Evolutionary conservation across 2,888 invertebrate species (phyloP).

Genomic region (Nudaria mundana): DNA sequence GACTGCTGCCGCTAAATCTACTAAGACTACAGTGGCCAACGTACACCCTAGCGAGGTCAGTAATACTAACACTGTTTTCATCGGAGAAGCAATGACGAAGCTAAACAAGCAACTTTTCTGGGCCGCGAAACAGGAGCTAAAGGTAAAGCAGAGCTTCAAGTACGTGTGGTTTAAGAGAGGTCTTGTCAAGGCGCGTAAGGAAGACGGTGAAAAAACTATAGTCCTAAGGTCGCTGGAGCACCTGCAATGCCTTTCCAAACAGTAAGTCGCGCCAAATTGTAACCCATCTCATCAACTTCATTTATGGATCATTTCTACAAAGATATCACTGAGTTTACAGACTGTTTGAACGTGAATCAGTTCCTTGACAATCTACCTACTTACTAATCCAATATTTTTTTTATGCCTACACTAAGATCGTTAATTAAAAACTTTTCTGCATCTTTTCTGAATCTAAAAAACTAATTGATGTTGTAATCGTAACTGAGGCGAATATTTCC

Average conservation of each 20-base stretch:
- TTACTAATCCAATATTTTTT: not conserved
- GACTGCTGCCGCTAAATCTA: no score
- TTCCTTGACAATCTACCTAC: not conserved
- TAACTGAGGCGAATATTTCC: not conserved
- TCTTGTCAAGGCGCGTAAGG: not conserved
- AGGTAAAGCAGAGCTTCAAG: conserved; percentile 2
- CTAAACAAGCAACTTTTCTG: conserved; percentile 6
- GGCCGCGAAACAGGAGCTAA: conserved; percentile 9
- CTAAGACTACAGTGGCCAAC: no score
- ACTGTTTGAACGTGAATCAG: conserved; percentile 1
- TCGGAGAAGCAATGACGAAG: conserved; percentile 8
- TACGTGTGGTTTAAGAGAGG: conserved; percentile 9
- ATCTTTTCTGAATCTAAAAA: not conserved
- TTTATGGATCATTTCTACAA: not conserved
- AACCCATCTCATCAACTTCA: not conserved
- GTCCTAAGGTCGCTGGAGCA: not conserved
- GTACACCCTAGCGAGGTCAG: no score
- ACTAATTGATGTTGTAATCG: not conserved
- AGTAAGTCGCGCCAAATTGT: not conserved
- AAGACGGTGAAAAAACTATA: conserved; percentile 1
- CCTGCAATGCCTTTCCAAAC: not conserved
- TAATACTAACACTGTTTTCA: not conserved
- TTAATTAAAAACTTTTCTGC: conserved; percentile 4
- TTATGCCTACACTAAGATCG: conserved; percentile 5
- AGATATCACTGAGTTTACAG: conserved; percentile 2